Base-by-base conservation (phyloP, 2,113 vertebrate genomes). In the Megalops atlanticus region DNA sequence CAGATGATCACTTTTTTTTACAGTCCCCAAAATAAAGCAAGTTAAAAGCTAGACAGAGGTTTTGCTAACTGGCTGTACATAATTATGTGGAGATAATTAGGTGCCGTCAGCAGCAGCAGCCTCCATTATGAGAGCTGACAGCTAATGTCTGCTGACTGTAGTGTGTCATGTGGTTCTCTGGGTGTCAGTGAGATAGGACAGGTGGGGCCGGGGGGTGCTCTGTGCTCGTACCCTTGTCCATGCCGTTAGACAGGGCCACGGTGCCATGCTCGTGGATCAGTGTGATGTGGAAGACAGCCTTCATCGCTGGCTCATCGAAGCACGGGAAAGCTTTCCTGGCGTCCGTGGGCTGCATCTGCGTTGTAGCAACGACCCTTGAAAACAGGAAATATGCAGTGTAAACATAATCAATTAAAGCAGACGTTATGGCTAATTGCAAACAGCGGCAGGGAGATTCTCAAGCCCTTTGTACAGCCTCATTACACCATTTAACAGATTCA, bases 241-340 rank as follows among this genome's bases (percentile, higher is more conserved):
- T 92, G 94, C 95, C 96, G 82, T 98, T 98, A 81, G 97, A 98
- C 85, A 98, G 85, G 0, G 95, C 96, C 0, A 0, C 0, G 0
- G 90, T 86, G 21, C 77, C 0, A 0, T 0, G 27, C 0, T 89
- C 89, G 85, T 98, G 85, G 80, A 95, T 87, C 72, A 98, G 83
- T 0, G 93, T 95, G 76, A 99, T 92, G 1, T 91, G 11, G 79
- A 98, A 97, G 8, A 21, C 85, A 8, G 96, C 95, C 89, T 97
- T 97, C 93, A 97, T 94, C 40, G 94, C 95, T 0, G 96, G 96
- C 85, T 99, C 96, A 0, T 97, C 95, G 0, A 98, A 97, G 91
- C 97, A 98, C 0, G 97, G 97, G 85, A 98, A 98, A 1, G 96
- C 94, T 78, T 97, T 97, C 79, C 96, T 94, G 1, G 96, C 96